Percentiles rank a stretch among this genome's conserved stretches.
phyloP scores from a whole-genome alignment of 1,140 invertebrate genomes.

The Pentalonia nigronervosa region DNA sequence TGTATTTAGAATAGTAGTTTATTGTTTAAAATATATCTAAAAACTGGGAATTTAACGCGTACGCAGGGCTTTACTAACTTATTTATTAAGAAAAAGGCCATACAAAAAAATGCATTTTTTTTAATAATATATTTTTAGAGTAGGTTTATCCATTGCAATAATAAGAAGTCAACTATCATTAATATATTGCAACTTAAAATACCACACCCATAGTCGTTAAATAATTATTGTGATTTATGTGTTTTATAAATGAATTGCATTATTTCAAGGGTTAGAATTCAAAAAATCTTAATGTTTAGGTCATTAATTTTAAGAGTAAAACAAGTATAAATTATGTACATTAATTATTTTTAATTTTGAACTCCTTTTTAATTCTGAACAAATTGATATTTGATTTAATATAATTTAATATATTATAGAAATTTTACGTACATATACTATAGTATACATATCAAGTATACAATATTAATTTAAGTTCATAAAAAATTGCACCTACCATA shows the following conservation, averaged over 20 bases:
- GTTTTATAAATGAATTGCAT: not conserved
- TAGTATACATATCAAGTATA: not conserved
- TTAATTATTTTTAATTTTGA: not conserved
- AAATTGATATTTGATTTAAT: not conserved
- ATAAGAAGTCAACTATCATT: not conserved
- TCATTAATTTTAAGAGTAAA: not conserved
- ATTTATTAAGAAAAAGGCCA: too few species aligned
- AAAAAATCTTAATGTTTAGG: not conserved
- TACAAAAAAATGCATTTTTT: too few species aligned
- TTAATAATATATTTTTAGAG: too few species aligned
- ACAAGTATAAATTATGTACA: not conserved
- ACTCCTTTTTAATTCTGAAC: not conserved
- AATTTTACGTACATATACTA: not conserved
- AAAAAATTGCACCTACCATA: not conserved
- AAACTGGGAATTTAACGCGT: too few species aligned
- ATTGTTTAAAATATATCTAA: too few species aligned
- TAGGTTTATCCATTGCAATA: not conserved
- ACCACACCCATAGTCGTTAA: not conserved
- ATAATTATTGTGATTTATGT: constrained; percentile 4
- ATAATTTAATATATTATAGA: not conserved
- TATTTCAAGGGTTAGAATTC: not conserved
- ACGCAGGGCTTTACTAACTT: too few species aligned
- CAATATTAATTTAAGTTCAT: not conserved
- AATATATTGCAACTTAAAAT: not conserved
- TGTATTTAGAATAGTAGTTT: too few species aligned